These are phyloP conservation scores for Nettapus auritus DNA, from an alignment of 2,113 vertebrate species.

Conservation along the genomic window DNA sequence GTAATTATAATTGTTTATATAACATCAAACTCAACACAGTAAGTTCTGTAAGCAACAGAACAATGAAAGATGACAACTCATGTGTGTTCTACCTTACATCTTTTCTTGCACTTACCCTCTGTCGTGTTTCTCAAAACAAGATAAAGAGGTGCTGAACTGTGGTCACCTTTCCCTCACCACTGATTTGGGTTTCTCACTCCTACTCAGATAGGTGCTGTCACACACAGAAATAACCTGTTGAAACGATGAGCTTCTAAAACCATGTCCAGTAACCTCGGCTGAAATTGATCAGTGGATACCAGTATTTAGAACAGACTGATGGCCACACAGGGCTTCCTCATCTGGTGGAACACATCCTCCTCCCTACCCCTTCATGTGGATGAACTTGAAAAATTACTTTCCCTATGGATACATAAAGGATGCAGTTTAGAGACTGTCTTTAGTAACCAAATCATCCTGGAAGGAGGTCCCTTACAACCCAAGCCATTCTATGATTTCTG, in stretches of 20 bases:
- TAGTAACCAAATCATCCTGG: neutral
- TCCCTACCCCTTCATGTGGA: neutral
- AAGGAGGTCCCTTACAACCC: no score
- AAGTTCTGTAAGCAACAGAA: neutral
- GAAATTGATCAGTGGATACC: neutral
- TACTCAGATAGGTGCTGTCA: neutral
- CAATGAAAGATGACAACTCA: neutral
- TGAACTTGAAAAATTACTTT: neutral
- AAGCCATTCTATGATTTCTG: no score
- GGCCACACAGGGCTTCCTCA: neutral
- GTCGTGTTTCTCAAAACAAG: neutral
- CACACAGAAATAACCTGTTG: accelerated
- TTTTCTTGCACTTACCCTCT: neutral
- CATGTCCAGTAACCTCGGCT: neutral
- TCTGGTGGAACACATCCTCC: neutral
- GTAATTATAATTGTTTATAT: neutral
- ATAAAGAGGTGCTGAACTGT: neutral
- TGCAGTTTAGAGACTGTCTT: neutral
- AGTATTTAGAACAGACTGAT: neutral
- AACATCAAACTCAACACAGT: neutral
- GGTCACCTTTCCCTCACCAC: neutral
- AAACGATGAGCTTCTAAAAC: neutral
- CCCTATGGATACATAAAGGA: neutral
- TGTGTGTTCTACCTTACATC: neutral
- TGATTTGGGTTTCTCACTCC: neutral